Evolutionary conservation across 2,113 vertebrate species (phyloP).

Genomic region (mouse (Mus musculus)): DNA sequence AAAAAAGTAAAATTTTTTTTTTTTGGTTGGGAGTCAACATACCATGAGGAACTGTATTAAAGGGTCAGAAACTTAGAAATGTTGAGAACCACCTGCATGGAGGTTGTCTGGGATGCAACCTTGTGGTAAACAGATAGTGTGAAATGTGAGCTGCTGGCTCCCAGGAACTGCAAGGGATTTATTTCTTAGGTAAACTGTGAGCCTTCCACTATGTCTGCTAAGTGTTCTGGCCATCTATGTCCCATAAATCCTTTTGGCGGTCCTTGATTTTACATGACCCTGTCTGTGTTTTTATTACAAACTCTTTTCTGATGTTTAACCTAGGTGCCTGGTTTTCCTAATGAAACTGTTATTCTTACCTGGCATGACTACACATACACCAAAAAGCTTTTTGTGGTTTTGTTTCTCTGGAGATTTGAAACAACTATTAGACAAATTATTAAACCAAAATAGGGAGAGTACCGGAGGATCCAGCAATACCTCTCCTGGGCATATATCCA

Average conservation of each 20-base stretch:
- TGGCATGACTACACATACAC: conserved; percentile 37
- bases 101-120: background rate
- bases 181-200: conserved; percentile 13
- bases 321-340: background rate
- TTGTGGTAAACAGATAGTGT: background rate
- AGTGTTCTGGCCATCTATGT: background rate
- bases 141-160: background rate
- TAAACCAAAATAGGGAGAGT: background rate
- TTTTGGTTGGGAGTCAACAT: background rate
- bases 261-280: conserved; percentile 8
- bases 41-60: background rate
- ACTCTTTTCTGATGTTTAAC: conserved; percentile 57
- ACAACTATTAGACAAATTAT: background rate
- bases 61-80: background rate
- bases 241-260: conserved; percentile 2
- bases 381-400: conserved; percentile 31
- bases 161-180: conserved; percentile 24
- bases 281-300: conserved; percentile 61
- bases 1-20: background rate
- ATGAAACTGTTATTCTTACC: background rate
- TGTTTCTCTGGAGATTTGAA: conserved; percentile 23
- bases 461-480: too few species aligned
- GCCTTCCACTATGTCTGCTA: background rate
- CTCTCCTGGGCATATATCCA: too few species aligned
- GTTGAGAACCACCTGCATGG: background rate